Evolutionary conservation across 2,797 vertebrate species (phyloP).

Genomic region (Pachyuromys duprasi): DNA sequence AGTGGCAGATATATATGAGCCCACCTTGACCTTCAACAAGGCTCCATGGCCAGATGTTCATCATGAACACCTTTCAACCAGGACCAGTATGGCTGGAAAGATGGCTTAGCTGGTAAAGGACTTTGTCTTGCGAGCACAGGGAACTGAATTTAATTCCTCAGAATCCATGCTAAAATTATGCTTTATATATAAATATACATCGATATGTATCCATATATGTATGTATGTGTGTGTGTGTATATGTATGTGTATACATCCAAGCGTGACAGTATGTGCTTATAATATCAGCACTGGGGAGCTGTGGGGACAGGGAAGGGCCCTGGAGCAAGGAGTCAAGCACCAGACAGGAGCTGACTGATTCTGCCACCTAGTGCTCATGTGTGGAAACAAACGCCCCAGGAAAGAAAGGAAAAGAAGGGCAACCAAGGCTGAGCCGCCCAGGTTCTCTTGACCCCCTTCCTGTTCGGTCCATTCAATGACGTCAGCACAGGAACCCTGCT

Average conservation of each 20-base stretch:
- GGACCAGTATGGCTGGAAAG: background rate
- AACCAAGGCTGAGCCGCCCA: background rate
- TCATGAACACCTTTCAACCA: too few species aligned
- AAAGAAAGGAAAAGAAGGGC: background rate
- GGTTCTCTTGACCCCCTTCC: fast-evolving
- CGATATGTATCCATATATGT: too few species aligned
- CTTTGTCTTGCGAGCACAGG: background rate
- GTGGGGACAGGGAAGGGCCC: background rate
- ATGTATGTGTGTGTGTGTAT: too few species aligned
- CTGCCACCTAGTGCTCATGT: conserved; percentile 78
- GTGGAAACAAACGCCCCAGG: background rate
- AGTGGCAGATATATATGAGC: fast-evolving
- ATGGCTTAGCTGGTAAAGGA: background rate
- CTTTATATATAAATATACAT: too few species aligned
- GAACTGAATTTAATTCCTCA: background rate
- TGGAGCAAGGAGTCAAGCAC: background rate
- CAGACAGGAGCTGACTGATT: background rate
- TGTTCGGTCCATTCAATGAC: fast-evolving
- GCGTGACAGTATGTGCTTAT: background rate
- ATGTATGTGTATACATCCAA: too few species aligned
- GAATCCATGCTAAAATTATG: background rate
- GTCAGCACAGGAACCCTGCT: background rate
- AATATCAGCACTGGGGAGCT: background rate
- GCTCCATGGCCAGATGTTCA: fast-evolving
- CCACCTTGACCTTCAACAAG: fast-evolving